Evolutionary conservation across 2,797 vertebrate species (phyloP), one percentile per base, ranked within the genome.

Genomic region (Chiloscyllium punctatum): DNA sequence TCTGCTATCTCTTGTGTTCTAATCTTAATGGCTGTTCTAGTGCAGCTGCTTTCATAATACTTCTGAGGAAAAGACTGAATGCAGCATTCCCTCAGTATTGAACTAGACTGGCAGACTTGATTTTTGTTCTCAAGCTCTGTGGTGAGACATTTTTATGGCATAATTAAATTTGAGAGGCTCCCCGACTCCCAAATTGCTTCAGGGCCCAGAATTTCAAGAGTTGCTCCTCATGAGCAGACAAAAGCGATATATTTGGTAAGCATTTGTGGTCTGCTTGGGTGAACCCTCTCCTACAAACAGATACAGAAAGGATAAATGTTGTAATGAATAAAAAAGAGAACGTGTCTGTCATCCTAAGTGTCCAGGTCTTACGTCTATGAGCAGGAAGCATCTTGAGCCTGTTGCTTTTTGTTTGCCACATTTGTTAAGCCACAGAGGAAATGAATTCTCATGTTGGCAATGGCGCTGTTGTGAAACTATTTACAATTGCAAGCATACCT

Each of bases 391-490:
- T 11, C 62, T 8, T 68, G 62, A 42, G 62, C n/a, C 66, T 53
- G 62, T 6, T 91, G 18, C n/a, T 37, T 66, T 92, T 92, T 42
- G 66, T 18, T 62, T 68, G 66, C n/a, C 37, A 62, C 13, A 66
- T 91, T 91, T 91, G 18, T 91, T 66, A 91, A 91, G 57, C 33
- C 33, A n/a, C 33, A 91, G 62, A 37, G n/a, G n/a, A 66, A 92
- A 66, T 68, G 66, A 5, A 68, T 69, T 92, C n/a, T 92, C 62
- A 92, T 68, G 4, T 8, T 92, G n/a, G 62, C 30, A 66, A 68
- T 91, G 62, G 21, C 2, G 82, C 82, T 23, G 37, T 37, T 33
- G 62, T 91, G 62, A 37, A 66, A 91, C 88, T 66, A 37, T 37
- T 68, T 91, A 37, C 62, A 68, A 91, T 16, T 18, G 88, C 16